Evolutionary conservation across 2,113 vertebrate genomes (phyloP).

Genomic region (Anser brachyrhynchus): DNA sequence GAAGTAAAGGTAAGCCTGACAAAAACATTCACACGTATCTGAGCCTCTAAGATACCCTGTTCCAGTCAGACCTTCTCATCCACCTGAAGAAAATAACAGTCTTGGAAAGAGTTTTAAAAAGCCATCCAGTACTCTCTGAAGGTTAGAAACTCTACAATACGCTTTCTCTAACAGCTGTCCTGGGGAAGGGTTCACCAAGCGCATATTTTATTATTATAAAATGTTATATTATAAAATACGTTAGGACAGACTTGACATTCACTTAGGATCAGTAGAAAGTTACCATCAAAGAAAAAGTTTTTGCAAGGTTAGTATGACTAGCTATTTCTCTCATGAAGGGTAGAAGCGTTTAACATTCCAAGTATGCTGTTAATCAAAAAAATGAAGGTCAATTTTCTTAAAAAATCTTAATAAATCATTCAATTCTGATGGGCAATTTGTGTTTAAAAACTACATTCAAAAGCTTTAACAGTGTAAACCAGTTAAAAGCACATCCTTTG

Average conservation of each 20-base stretch:
- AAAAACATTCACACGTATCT: not conserved
- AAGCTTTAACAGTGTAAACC: slow-evolving; percentile 30
- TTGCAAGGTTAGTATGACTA: not conserved
- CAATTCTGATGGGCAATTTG: slow-evolving; percentile 11
- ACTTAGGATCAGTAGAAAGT: not conserved
- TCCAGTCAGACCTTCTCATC: not conserved
- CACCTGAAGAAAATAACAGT: not conserved
- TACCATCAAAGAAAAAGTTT: not conserved
- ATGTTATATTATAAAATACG: not conserved
- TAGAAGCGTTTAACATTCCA: not conserved
- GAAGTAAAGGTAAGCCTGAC: not conserved
- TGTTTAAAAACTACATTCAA: slow-evolving; percentile 30
- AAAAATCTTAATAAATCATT: not conserved
- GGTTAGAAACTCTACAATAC: not conserved
- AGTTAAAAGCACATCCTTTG: not conserved
- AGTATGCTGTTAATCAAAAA: not conserved
- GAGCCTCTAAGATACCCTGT: not conserved
- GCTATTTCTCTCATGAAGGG: not conserved
- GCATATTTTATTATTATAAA: not conserved
- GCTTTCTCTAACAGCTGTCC: not conserved
- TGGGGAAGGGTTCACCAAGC: not conserved
- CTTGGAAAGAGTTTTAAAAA: not conserved
- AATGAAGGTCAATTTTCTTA: not conserved
- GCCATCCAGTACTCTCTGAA: not conserved
- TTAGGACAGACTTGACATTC: not conserved